A percentile compares a stretch with the other conserved stretches of the same genome.
These are phyloP conservation scores for Coenobita brevimanus DNA, from an alignment of 1,140 invertebrate species.

Conservation along the genomic window DNA sequence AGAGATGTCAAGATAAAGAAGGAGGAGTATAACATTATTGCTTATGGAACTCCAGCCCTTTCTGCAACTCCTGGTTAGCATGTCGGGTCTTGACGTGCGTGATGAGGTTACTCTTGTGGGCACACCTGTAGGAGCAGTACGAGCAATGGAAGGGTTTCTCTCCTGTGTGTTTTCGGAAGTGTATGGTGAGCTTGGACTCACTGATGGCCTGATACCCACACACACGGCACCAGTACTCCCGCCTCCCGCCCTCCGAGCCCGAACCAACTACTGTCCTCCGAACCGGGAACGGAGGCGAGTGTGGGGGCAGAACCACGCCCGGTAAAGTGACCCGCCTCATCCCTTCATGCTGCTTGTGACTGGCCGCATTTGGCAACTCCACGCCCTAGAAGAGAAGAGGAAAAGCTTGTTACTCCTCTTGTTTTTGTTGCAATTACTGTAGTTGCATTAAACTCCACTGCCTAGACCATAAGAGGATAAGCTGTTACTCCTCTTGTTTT, in stretches of 20 bases:
- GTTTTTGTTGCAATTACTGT: constrained; percentile 26
- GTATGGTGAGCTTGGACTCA: constrained; percentile 59
- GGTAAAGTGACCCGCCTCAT: constrained; percentile 43
- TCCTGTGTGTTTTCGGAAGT: constrained; percentile 54
- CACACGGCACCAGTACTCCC: constrained; percentile 48
- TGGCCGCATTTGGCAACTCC: constrained; percentile 51
- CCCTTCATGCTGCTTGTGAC: constrained; percentile 55
- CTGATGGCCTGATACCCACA: constrained; percentile 60
- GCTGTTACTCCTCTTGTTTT: no score
- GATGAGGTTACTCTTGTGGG: constrained; percentile 60
- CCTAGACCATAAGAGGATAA: no score
- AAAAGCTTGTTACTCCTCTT: constrained; percentile 60
- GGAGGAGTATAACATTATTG: neutral
- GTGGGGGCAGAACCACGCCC: constrained; percentile 46
- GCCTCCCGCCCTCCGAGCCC: constrained; percentile 25
- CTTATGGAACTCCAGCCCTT: no score
- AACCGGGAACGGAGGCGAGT: constrained; percentile 38
- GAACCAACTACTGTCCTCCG: constrained; percentile 18
- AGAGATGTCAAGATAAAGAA: no score
- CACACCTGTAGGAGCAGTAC: constrained; percentile 49
- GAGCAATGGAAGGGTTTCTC: constrained; percentile 52
- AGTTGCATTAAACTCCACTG: constrained; percentile 21
- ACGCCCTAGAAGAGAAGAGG: constrained; percentile 63
- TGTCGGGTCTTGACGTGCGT: constrained; percentile 56
- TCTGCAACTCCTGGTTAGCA: constrained; percentile 43